A percentile compares a stretch with the other conserved stretches of the same genome.
Evolutionary conservation across 1,140 invertebrate genomes (phyloP).

Genomic region (Spodoptera frugiperda): DNA sequence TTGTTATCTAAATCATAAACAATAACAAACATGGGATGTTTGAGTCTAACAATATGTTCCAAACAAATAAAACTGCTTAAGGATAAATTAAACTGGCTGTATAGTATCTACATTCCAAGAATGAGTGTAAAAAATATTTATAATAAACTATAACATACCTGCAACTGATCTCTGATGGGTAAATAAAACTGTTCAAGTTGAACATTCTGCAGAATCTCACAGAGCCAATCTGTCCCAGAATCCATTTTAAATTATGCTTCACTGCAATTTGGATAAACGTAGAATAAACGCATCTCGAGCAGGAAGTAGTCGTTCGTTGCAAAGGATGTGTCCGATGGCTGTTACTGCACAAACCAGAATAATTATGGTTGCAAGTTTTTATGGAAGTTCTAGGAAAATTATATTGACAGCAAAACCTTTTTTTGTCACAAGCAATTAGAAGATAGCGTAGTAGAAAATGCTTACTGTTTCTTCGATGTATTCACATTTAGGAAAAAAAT

Average conservation of each 20-base stretch:
- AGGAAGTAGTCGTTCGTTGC: slow-evolving; percentile 65
- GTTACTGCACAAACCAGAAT: slow-evolving; percentile 42
- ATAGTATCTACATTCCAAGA: neutral
- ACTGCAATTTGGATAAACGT: slow-evolving; percentile 39
- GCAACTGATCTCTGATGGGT: slow-evolving; percentile 96
- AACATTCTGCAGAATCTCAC: slow-evolving; percentile 94
- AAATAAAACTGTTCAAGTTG: slow-evolving; percentile 97
- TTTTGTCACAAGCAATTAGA: neutral
- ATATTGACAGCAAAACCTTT: neutral
- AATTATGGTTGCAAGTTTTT: slow-evolving; percentile 26
- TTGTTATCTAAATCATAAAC: slow-evolving; percentile 89
- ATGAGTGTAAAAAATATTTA: slow-evolving; percentile 1
- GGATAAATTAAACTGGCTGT: neutral
- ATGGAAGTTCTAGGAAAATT: neutral
- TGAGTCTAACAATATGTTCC: neutral
- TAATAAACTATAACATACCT: slow-evolving; percentile 80
- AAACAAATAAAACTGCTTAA: too few relatives aligned
- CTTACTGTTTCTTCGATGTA: neutral
- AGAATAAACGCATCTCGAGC: slow-evolving; percentile 70
- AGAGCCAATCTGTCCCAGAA: slow-evolving; percentile 92
- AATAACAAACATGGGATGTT: neutral
- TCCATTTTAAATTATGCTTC: slow-evolving; percentile 74
- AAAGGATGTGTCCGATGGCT: slow-evolving; percentile 49
- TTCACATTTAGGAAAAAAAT: slow-evolving; percentile 20
- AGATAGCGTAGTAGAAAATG: neutral